Percentiles rank a stretch among this genome's conserved stretches.
These are phyloP conservation scores for Phaethornis superciliosus DNA, from an alignment of 2,113 vertebrate genomes.

Conservation along the genomic window DNA sequence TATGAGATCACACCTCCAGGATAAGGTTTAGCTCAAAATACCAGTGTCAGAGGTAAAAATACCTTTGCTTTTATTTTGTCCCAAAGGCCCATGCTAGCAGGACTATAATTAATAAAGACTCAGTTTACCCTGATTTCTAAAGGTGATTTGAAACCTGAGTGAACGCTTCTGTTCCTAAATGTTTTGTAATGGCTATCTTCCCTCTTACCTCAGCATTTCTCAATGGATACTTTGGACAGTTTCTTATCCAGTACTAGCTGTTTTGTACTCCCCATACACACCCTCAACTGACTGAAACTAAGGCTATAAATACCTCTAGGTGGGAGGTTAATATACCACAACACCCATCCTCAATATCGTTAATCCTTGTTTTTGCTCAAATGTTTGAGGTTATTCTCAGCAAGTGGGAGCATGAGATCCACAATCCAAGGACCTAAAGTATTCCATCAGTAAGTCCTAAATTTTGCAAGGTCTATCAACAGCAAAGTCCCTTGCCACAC, in stretches of 20 bases:
- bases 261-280: background rate
- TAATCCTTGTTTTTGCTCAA: background rate
- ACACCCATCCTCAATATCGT: background rate
- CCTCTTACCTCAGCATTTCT: background rate
- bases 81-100: background rate
- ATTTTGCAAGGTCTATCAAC: background rate
- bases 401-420: background rate
- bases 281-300: background rate
- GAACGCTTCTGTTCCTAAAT: background rate
- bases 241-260: background rate
- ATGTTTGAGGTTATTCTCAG: background rate
- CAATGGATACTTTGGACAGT: background rate
- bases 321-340: fast-evolving
- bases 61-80: background rate
- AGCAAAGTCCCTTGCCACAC: background rate
- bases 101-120: background rate
- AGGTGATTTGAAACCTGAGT: background rate
- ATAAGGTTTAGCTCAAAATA: background rate
- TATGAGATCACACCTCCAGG: background rate
- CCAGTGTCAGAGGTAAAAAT: background rate
- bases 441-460: background rate
- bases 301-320: background rate
- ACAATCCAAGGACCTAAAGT: background rate
- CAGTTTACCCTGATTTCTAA: background rate
- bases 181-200: background rate